phyloP scores from a whole-genome alignment of 2,113 vertebrate species.

The Eulemur macaco region DNA sequence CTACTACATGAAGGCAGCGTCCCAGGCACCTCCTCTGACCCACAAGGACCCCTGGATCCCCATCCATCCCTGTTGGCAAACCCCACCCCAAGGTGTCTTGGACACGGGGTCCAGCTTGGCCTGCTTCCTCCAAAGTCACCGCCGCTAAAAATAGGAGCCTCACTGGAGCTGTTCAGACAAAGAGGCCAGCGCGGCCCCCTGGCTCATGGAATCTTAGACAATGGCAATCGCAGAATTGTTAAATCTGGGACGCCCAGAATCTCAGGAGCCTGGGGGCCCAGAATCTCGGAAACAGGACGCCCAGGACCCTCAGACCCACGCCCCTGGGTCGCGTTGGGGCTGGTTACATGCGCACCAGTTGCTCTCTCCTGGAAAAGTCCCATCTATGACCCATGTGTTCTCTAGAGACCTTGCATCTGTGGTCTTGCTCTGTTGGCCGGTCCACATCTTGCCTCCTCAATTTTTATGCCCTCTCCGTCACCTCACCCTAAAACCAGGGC shows the following conservation, averaged over 20 bases:
- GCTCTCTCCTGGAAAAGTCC: background rate
- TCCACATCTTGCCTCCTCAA: background rate
- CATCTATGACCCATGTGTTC: background rate
- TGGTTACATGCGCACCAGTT: background rate
- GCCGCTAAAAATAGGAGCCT: slow-evolving; percentile 74
- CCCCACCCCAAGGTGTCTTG: background rate
- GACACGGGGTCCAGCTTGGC: background rate
- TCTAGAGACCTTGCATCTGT: background rate
- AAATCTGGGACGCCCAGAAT: slow-evolving; percentile 62
- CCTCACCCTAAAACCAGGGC: background rate
- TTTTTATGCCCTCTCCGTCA: background rate
- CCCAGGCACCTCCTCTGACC: background rate
- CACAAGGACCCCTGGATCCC: background rate
- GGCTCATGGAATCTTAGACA: slow-evolving; percentile 48
- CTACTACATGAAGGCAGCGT: background rate
- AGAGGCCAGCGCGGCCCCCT: slow-evolving; percentile 63
- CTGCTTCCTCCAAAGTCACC: slow-evolving; percentile 63
- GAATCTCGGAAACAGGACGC: slow-evolving; percentile 36
- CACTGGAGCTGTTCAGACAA: slow-evolving; percentile 48
- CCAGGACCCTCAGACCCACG: background rate
- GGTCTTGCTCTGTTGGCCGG: background rate
- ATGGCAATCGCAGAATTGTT: background rate
- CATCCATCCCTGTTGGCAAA: background rate
- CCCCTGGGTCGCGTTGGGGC: background rate
- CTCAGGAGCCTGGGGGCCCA: background rate